Evolutionary conservation across 2,888 invertebrate genomes (phyloP), one percentile per base, ranked within the genome.

Genomic region (Pristionchus fissidentatus): DNA sequence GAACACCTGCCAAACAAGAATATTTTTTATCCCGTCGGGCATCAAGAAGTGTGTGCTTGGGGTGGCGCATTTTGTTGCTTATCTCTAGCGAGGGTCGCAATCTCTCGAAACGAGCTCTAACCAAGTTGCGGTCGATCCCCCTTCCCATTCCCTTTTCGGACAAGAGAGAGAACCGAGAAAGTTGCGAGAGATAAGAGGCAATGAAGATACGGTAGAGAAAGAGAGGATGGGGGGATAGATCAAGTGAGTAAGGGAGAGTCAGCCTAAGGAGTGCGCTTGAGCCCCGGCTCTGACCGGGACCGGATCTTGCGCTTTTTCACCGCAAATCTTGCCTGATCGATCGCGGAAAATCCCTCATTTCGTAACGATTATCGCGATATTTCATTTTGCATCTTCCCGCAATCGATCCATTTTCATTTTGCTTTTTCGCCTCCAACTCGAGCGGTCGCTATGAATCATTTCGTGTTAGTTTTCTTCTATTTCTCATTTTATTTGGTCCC

Each of bases 101-200:
- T 60, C 60, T 8, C 70, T 43, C 26, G 70, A 70, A 70, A 77
- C 75, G 75, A 77, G 75, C 75, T 77, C 49, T 19, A n/a, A n/a
- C 26, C 49, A 7, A 13, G 22, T 62, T 62, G 3, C 62, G 29
- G 29, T 62, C 3, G 32, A 46, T 3, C 13, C 10, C 13, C 19
- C 49, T 10, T 15, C 19, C 19, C 49, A 19, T 19, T 19, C 49
- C 19, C 19, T 15, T 49, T 49, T 49, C 49, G 49, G 49, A 49
- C 49, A 49, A 49, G 10, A 49, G 49, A 49, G 49, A 49, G 13
- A 49, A 49, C 19, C 13, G 49, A 49, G 19, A 49, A 15, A 10
- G 10, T 5, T 15, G 38, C 26, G 7, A 75, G 43, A 49, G 75
- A 75, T 0, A 26, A 43, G 5, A 29, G 5, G n/a, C 1, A 3